Percentiles rank a stretch among this genome's conserved stretches.
phyloP scores from a whole-genome alignment of 2,113 vertebrate species.

The Sterrhoptilus dennistouni region DNA sequence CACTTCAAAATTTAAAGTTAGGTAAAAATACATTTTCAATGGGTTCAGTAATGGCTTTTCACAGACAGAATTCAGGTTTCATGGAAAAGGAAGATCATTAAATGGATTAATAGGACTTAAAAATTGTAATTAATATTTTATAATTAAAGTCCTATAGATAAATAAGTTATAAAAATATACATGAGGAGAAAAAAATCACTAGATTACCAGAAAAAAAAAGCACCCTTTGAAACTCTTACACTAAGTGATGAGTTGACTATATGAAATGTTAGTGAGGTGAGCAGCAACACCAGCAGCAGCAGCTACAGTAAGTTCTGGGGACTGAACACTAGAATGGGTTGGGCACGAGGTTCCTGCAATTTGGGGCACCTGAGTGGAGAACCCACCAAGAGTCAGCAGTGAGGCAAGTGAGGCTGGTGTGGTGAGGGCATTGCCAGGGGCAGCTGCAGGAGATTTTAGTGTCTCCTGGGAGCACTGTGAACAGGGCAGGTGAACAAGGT shows the following conservation, averaged over 20 bases:
- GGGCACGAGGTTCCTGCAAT: fast-evolving
- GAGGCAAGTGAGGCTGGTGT: fast-evolving
- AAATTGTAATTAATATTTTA: background rate
- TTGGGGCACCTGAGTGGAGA: background rate
- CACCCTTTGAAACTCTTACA: background rate
- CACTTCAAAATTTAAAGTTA: background rate
- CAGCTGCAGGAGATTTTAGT: background rate
- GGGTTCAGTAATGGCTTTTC: background rate
- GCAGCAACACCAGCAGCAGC: background rate
- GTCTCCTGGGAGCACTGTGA: background rate
- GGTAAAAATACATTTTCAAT: background rate
- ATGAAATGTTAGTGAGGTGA: background rate
- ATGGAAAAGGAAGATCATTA: background rate
- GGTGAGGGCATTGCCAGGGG: background rate
- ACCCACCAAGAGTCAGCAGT: background rate
- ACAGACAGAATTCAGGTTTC: background rate
- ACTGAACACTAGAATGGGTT: background rate
- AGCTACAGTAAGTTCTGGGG: background rate
- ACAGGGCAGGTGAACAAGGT: background rate
- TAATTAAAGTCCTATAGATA: background rate
- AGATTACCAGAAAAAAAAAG: background rate
- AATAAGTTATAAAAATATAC: background rate
- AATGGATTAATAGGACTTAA: background rate
- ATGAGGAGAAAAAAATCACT: background rate
- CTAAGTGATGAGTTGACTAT: background rate